phyloP scores from a whole-genome alignment of 2,888 invertebrate genomes.

The Calameuta idolon region DNA sequence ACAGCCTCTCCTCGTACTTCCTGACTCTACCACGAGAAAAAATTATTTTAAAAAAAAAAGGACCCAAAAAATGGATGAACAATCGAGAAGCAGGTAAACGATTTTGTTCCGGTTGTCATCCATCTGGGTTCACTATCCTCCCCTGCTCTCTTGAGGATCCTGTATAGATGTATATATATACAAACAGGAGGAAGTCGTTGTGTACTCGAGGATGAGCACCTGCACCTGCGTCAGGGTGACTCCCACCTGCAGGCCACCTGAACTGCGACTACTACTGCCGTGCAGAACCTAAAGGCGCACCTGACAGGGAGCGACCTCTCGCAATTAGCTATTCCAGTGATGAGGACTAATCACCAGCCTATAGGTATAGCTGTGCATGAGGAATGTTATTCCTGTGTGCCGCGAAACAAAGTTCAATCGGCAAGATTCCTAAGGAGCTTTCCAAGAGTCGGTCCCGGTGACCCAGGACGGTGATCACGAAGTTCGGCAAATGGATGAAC shows the following conservation, averaged over 20 bases:
- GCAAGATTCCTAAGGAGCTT: background rate
- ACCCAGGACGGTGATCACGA: background rate
- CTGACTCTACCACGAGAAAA: rapidly evolving
- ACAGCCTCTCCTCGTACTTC: too few relatives aligned
- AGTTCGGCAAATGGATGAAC: background rate
- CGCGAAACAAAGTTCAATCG: background rate
- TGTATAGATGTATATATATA: background rate
- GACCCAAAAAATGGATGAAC: background rate
- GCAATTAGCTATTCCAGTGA: background rate
- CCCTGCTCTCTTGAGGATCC: background rate
- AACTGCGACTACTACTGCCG: slow-evolving; percentile 34
- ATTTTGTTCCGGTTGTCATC: slow-evolving; percentile 1
- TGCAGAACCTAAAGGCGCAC: slow-evolving; percentile 29
- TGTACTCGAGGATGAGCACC: slow-evolving; percentile 30
- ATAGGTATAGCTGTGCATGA: background rate
- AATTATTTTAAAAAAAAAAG: background rate
- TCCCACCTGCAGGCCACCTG: slow-evolving; percentile 58
- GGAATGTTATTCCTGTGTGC: background rate
- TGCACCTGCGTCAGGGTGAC: slow-evolving; percentile 48
- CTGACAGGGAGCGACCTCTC: slow-evolving; percentile 26
- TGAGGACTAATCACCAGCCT: background rate
- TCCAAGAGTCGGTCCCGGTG: background rate
- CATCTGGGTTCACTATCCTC: background rate
- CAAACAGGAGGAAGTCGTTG: background rate
- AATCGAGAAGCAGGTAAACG: background rate